phyloP scores from a whole-genome alignment of 2,113 vertebrate genomes.

The Vicugna pacos region DNA sequence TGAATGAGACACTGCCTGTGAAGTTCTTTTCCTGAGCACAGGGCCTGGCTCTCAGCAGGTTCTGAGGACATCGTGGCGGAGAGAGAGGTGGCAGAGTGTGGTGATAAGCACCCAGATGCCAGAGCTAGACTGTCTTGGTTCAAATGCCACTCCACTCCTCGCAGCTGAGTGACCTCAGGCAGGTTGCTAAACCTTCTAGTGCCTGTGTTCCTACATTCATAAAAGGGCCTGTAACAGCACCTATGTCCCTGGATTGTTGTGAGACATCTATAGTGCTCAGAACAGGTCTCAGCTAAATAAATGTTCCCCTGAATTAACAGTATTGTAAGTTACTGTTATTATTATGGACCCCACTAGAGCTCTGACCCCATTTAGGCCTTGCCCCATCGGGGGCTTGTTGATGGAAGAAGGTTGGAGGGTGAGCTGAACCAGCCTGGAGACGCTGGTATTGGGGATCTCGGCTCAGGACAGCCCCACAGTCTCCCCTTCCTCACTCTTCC shows the following conservation, averaged over 20 bases:
- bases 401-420: neutral
- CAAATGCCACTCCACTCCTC: neutral
- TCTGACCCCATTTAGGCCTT: neutral
- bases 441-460: neutral
- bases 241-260: neutral
- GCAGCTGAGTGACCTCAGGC: neutral
- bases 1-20: neutral
- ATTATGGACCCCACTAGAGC: neutral
- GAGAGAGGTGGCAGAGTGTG: too few species aligned
- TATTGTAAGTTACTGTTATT: neutral
- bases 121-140: neutral
- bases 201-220: neutral
- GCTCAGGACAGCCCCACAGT: neutral
- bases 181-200: neutral
- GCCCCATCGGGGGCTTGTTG: neutral
- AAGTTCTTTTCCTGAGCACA: neutral
- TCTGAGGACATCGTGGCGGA: neutral
- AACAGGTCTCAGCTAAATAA: neutral
- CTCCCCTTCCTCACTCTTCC: neutral
- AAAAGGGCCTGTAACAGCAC: neutral
- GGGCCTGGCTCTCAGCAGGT: neutral
- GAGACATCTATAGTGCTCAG: neutral
- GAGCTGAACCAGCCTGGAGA: neutral
- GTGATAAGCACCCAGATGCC: neutral
- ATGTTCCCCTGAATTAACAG: neutral